Evolutionary conservation across 1,140 invertebrate species (phyloP).

Genomic region (Drosophila kanapiae): DNA sequence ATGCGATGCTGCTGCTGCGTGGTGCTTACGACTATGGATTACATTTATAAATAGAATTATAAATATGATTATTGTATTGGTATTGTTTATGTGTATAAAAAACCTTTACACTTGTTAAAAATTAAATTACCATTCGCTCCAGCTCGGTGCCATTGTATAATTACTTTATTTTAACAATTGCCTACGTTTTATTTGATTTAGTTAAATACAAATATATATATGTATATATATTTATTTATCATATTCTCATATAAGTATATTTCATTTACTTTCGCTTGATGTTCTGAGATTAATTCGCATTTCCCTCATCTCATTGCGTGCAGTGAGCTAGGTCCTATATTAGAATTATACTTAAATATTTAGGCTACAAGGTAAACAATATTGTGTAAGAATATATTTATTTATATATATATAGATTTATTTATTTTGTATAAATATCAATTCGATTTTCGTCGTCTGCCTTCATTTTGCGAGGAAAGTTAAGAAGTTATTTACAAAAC

Average conservation of each 20-base stretch:
- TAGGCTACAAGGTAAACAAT: constrained; percentile 62
- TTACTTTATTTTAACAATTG: constrained; percentile 75
- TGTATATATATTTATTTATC: constrained; percentile 32
- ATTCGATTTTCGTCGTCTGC: constrained; percentile 40
- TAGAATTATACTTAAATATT: constrained; percentile 54
- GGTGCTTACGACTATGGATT: constrained; percentile 38
- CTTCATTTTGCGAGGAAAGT: constrained; percentile 61
- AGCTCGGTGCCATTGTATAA: constrained; percentile 64
- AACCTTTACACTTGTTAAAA: constrained; percentile 51
- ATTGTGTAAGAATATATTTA: constrained; percentile 43
- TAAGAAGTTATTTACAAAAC: constrained; percentile 73
- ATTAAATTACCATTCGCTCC: constrained; percentile 61
- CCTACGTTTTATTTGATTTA: constrained; percentile 66
- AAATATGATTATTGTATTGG: constrained; percentile 39
- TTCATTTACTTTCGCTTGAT: constrained; percentile 53
- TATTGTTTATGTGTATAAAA: constrained; percentile 36
- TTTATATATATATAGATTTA: constrained; percentile 1
- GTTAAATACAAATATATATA: constrained; percentile 56
- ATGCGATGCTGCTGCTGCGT: constrained; percentile 8
- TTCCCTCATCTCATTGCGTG: constrained; percentile 45
- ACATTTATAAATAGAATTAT: constrained; percentile 43
- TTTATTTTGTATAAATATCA: constrained; percentile 41
- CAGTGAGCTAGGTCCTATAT: constrained; percentile 73
- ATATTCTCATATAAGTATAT: constrained; percentile 19
- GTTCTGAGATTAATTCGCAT: constrained; percentile 68